Base-by-base conservation (phyloP, 2,888 invertebrate genomes). In the Nemapogon koenigi region DNA sequence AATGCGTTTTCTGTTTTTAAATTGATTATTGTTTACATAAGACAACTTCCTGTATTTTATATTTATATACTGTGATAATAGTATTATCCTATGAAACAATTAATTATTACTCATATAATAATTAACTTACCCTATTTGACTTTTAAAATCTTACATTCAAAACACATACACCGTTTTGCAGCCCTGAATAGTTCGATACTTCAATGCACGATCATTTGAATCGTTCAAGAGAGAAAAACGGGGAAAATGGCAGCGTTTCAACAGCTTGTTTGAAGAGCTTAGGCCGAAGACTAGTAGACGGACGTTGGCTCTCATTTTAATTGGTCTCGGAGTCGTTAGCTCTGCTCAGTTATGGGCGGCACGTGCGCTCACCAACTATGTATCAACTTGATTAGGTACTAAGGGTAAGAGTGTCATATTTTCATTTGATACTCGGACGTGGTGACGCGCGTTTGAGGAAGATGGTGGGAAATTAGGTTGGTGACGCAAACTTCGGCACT, bases 351-450 rank as follows among this genome's bases (percentile, higher is more conserved):
- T 50, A 51, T 46, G 49, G 38, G 43, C 43, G 46, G 52, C 63
- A 59, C 59, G 61, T 59, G 55, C 57, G n/a, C 17, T 17, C 16
- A 47, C 2, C 50, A 46, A 44, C 51, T 55, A 53, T 57, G 58
- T 59, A 59, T 59, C 62, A 59, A 55, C 54, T 63, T 62, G 61
- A 62, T 63, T 62, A 33, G 33, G 13, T 31, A 58, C 59, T 59
- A 58, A 57, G 61, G 61, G 59, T 58, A 52, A 49, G 50, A 53
- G 57, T 61, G 54, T 55, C 58, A 57, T 57, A 57, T 59, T 59
- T 60, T 62, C 57, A 54, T 61, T 55, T 51, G 43, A n/a, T n/a
- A 13, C 28, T n/a, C 28, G 6, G n/a, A 27, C 15, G 17, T 15
- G 8, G 16, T 35, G 15, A 35, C 11, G 4, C 4, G 4, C n/a